Evolutionary conservation across 2,888 invertebrate species (phyloP).

Genomic region (Aproaerema taeniolella): DNA sequence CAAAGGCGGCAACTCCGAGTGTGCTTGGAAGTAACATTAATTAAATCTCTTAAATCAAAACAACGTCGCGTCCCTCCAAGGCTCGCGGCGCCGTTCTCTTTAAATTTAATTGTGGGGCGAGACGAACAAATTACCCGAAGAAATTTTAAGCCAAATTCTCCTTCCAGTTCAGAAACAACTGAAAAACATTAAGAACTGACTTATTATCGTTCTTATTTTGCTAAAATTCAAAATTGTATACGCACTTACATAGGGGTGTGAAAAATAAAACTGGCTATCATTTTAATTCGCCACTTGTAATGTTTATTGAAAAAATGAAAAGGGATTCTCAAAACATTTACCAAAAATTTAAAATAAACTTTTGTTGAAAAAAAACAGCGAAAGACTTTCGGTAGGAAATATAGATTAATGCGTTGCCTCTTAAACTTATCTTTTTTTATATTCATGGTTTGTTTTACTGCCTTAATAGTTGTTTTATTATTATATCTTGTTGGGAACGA

Average conservation of each 20-base stretch:
- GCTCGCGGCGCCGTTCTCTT: conserved; percentile 50
- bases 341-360: too few relatives aligned
- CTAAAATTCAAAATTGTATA: conserved; percentile 7
- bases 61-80: conserved; percentile 51
- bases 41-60: conserved; percentile 67
- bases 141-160: conserved; percentile 36
- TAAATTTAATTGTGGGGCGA: conserved; percentile 56
- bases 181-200: conserved; percentile 20
- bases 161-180: conserved; percentile 23
- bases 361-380: too few relatives aligned
- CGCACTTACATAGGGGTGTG: too few relatives aligned
- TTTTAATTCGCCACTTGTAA: too few relatives aligned
- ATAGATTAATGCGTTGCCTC: too few relatives aligned
- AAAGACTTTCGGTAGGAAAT: too few relatives aligned
- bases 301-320: too few relatives aligned
- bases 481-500: conserved; percentile 27
- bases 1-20: conserved; percentile 35
- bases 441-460: too few relatives aligned
- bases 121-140: conserved; percentile 49
- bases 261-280: too few relatives aligned
- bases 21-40: conserved; percentile 49
- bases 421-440: too few relatives aligned
- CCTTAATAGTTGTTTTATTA: conserved; percentile 21
- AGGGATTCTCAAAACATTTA: too few relatives aligned
- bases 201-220: conserved; percentile 17